phyloP scores from a whole-genome alignment of 2,797 vertebrate genomes.

The Sebastes melanostomus region DNA sequence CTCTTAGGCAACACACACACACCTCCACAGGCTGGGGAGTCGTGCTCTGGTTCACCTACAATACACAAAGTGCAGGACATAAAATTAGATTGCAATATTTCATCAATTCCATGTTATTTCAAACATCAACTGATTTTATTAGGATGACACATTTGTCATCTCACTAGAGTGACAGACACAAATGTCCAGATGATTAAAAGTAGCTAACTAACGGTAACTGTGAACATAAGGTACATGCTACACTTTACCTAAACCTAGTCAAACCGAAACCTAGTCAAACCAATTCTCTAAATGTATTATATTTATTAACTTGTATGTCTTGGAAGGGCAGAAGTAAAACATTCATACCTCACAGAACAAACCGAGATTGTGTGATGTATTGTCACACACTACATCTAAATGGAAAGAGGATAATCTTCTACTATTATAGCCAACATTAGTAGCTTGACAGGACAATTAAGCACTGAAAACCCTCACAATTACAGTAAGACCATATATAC shows the following conservation, averaged over 20 bases:
- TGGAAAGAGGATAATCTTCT: not conserved
- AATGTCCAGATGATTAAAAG: not conserved
- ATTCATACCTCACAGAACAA: not conserved
- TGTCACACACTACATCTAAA: not conserved
- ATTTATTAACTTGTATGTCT: not conserved
- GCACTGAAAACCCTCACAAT: not conserved
- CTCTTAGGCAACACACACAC: conserved; percentile 84
- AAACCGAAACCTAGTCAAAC: not conserved
- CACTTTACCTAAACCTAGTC: not conserved
- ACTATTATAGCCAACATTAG: not conserved
- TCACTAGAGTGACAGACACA: not conserved
- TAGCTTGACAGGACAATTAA: not conserved
- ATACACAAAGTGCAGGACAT: conserved; percentile 19
- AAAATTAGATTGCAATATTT: not conserved
- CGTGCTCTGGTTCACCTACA: conserved; percentile 72
- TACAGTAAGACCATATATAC: not conserved
- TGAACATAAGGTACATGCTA: not conserved
- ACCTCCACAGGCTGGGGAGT: conserved; percentile 82
- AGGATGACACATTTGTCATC: not conserved
- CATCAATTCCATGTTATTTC: not conserved
- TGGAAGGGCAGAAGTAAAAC: not conserved
- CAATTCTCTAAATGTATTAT: not conserved
- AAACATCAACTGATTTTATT: not conserved
- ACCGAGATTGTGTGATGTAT: not conserved
- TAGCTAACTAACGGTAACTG: not conserved